A percentile compares a stretch with the other conserved stretches of the same genome.
Evolutionary conservation across 2,797 vertebrate species (phyloP).

Genomic region (Sparidentex hasta): DNA sequence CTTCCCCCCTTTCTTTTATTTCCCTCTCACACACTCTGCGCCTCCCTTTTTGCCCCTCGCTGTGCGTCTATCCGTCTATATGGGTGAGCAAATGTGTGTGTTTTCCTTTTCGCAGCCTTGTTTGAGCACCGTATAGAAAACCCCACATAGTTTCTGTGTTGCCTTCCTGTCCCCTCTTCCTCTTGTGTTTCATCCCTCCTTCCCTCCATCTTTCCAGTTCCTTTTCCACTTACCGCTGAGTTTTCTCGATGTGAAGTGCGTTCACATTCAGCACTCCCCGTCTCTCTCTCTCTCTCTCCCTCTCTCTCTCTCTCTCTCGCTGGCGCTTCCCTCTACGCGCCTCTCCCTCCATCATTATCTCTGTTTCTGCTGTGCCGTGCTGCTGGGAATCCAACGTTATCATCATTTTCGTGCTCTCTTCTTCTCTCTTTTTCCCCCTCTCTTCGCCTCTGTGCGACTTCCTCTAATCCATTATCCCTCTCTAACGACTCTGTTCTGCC

Average conservation of each 20-base stretch:
- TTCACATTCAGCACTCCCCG: slow-evolving; percentile 49
- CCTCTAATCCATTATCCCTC: slow-evolving; percentile 75
- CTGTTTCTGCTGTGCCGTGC: slow-evolving; percentile 62
- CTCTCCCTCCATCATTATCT: slow-evolving; percentile 72
- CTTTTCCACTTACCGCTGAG: slow-evolving; percentile 51
- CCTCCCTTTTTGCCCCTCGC: slow-evolving; percentile 27
- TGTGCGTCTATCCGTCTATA: slow-evolving; percentile 33
- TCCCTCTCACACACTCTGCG: slow-evolving; percentile 10
- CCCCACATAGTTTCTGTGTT: slow-evolving; percentile 25
- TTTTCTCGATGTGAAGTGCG: slow-evolving; percentile 53
- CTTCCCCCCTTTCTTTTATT: neutral
- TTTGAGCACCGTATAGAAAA: slow-evolving; percentile 21
- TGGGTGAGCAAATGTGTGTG: neutral
- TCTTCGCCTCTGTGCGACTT: slow-evolving; percentile 54
- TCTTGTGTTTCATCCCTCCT: slow-evolving; percentile 32
- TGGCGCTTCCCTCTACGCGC: slow-evolving; percentile 29
- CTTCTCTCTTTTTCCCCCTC: slow-evolving; percentile 31
- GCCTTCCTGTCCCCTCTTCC: slow-evolving; percentile 8
- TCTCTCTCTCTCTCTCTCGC: slow-evolving; percentile 10
- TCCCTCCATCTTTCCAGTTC: slow-evolving; percentile 36
- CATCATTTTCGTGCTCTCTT: slow-evolving; percentile 61
- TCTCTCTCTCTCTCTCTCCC: neutral
- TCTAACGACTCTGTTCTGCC: slow-evolving; percentile 67
- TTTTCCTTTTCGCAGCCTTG: slow-evolving; percentile 27
- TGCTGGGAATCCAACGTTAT: slow-evolving; percentile 73